Evolutionary conservation across 2,888 invertebrate species (phyloP), one percentile per base, ranked within the genome.

Genomic region (Pachycephus smyrnensis): DNA sequence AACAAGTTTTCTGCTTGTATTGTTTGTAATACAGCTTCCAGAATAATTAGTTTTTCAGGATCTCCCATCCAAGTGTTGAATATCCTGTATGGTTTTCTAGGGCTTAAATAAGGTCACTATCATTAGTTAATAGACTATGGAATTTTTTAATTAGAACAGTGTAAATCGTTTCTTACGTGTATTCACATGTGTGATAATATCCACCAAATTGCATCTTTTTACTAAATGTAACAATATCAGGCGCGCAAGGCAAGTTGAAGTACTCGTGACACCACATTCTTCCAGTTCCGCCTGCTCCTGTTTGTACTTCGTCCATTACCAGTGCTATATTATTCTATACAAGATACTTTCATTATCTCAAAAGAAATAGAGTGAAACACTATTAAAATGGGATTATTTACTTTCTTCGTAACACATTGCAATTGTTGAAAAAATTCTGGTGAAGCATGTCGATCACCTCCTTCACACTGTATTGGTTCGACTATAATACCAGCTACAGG

Each of bases 11-110:
- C 96, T 36, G 94, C 93, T 87, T 95, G 94, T 11, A 99, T 96
- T 0, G 97, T 96, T 74, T 96, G 94, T 69, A 99, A 87, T 12
- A 98, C 95, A 81, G 94, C 95, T 89, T 98, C 97, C 77, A 99
- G 92, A 32, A 99, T 92, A 69, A 99, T 92, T 75, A 99, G 89
- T 92, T 99, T 99, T 79, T 97, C 95, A 3, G 99, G 99, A 92
- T 99, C 99, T 12, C 99, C 99, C 96, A 99, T 97, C 99, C 99
- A 99, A 0, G 99, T 99, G 92, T 99, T 99, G 92, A 98, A 99
- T 83, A 99, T 96, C 80, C 99, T 94, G 91, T 96, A 98, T 0
- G 97, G 92, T 80, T 96, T 95, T 31, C 94, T 93, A 4, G 97
- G 95, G 84, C 96, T 96, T 91, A 30, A 88, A 88, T 55, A 15